phyloP scores from a whole-genome alignment of 2,113 vertebrate species.

The Scomber scombrus region DNA sequence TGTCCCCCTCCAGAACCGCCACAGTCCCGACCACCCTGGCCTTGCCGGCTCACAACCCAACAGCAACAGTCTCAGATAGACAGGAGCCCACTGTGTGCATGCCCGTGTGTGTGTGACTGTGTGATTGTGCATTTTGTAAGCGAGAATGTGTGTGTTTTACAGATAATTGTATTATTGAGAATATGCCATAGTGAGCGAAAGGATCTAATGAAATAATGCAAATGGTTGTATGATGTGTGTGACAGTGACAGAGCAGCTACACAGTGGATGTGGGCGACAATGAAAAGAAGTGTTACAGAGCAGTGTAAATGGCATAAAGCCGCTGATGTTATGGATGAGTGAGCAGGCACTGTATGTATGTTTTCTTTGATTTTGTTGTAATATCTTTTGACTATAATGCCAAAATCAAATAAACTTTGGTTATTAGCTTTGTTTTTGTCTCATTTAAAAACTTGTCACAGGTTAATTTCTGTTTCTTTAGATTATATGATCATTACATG shows the following conservation, averaged over 20 bases:
- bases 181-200: slow-evolving; percentile 42
- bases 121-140: slow-evolving; percentile 64
- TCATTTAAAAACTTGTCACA: not conserved
- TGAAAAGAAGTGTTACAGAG: slow-evolving; percentile 44
- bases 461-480: not conserved
- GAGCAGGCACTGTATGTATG: slow-evolving; percentile 41
- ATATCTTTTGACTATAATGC: slow-evolving; percentile 71
- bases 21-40: slow-evolving; percentile 95
- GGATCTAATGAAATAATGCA: slow-evolving; percentile 26
- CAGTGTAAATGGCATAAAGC: slow-evolving; percentile 48
- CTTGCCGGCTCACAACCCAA: slow-evolving; percentile 94
- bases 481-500: not conserved
- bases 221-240: slow-evolving; percentile 27
- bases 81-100: slow-evolving; percentile 55
- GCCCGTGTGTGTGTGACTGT: slow-evolving; percentile 50
- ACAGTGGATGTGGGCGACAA: slow-evolving; percentile 23
- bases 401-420: slow-evolving; percentile 79
- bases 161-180: slow-evolving; percentile 72
- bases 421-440: slow-evolving; percentile 57
- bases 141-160: slow-evolving; percentile 58
- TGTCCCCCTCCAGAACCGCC: slow-evolving; percentile 88
- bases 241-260: slow-evolving; percentile 27
- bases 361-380: slow-evolving; percentile 69
- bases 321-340: slow-evolving; percentile 43
- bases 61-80: slow-evolving; percentile 95